These are phyloP conservation scores for Nematolebias whitei DNA, from an alignment of 2,113 vertebrate genomes.

Conservation along the genomic window DNA sequence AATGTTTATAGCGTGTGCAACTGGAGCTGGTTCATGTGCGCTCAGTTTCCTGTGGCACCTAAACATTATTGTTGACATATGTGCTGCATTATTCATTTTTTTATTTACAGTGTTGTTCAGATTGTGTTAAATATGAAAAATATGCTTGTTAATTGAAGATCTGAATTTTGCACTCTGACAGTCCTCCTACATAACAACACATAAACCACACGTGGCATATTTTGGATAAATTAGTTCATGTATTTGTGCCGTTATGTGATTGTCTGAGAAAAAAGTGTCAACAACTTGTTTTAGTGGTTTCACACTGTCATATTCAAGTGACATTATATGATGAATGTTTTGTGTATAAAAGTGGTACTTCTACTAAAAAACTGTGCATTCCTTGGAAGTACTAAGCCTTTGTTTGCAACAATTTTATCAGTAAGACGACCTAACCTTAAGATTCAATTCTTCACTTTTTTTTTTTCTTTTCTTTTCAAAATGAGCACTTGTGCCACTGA, in stretches of 20 bases:
- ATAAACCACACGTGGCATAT: constrained; percentile 29
- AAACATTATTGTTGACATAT: constrained; percentile 28
- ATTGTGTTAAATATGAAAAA: constrained; percentile 29
- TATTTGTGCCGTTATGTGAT: constrained; percentile 21
- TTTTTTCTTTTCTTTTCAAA: not conserved
- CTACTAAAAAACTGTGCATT: too few species aligned
- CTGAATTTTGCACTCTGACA: constrained; percentile 11
- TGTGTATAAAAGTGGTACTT: constrained; percentile 14
- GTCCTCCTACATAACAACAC: constrained; percentile 32
- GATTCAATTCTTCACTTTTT: not conserved
- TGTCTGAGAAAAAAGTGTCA: constrained; percentile 12
- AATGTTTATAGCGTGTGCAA: constrained; percentile 50
- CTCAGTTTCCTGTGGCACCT: constrained; percentile 51
- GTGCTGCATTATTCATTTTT: constrained; percentile 45
- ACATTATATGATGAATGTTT: constrained; percentile 9
- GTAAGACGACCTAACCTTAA: not conserved
- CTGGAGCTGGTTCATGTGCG: constrained; percentile 37
- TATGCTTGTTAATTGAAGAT: constrained; percentile 8
- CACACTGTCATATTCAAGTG: not conserved
- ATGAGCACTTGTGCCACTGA: not conserved
- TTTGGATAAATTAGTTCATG: constrained; percentile 9
- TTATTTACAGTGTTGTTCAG: constrained; percentile 60
- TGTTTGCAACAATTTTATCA: not conserved
- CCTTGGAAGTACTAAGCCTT: not conserved
- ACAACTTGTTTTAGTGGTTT: constrained; percentile 19